Conservation (phyloP, 2,888 invertebrate genomes). For the Morpho deidamia region DNA sequence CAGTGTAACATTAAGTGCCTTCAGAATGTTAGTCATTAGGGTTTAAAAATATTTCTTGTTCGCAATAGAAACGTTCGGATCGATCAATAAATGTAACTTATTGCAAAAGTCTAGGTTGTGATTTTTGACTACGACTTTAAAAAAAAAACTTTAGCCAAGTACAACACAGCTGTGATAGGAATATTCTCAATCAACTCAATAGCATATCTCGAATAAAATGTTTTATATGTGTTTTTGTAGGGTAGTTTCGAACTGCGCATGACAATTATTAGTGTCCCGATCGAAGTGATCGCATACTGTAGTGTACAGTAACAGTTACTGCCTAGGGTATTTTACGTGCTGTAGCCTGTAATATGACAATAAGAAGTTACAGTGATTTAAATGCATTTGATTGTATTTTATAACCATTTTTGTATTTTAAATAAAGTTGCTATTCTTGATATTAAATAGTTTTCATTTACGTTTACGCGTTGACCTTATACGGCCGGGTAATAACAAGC, state of each 20-base stretch:
- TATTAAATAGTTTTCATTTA: conserved; percentile 48
- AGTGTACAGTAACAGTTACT: conserved; percentile 41
- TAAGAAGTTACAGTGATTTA: conserved; percentile 69
- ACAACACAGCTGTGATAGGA: conserved; percentile 35
- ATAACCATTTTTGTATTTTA: conserved; percentile 75
- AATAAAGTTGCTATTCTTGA: conserved; percentile 78
- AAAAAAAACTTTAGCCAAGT: conserved; percentile 20
- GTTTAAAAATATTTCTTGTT: conserved; percentile 48
- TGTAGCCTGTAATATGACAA: conserved; percentile 49
- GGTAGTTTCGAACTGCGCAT: conserved; percentile 3
- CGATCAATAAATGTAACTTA: conserved; percentile 30
- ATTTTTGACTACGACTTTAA: conserved; percentile 31
- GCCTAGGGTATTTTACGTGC: conserved; percentile 57
- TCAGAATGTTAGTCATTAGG: conserved; percentile 74
- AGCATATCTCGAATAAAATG: neutral
- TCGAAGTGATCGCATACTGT: conserved; percentile 22
- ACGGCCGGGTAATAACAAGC: neutral
- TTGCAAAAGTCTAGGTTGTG: conserved; percentile 60
- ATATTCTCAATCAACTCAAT: conserved; percentile 23
- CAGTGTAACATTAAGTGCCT: conserved; percentile 73
- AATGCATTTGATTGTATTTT: conserved; percentile 78
- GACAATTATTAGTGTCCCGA: conserved; percentile 6
- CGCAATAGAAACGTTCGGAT: conserved; percentile 33
- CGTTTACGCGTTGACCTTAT: conserved; percentile 11
- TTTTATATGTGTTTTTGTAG: neutral